These are phyloP conservation scores for Caenorhabditis macrosperma DNA, from an alignment of 2,888 invertebrate species.

Conservation along the genomic window DNA sequence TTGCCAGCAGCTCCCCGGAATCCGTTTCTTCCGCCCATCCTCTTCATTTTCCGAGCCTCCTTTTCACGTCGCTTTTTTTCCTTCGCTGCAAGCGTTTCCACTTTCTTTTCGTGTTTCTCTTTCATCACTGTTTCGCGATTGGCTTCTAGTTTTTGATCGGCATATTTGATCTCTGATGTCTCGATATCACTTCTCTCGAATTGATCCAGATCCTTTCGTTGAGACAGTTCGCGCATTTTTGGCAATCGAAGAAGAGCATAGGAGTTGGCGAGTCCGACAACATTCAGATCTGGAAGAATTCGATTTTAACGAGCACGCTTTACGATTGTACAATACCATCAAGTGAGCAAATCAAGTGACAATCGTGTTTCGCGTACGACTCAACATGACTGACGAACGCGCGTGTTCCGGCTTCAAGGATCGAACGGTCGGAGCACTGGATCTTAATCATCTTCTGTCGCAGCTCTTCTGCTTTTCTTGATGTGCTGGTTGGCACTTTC, in stretches of 20 bases:
- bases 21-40: constrained; percentile 49
- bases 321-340: constrained; percentile 42
- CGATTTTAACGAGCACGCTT: neutral
- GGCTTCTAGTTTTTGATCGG: constrained; percentile 63
- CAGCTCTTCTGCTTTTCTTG: constrained; percentile 71
- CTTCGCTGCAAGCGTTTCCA: constrained; percentile 62
- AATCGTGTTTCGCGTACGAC: constrained; percentile 96
- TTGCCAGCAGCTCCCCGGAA: constrained; percentile 40
- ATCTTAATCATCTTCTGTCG: constrained; percentile 73
- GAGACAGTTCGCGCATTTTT: constrained; percentile 91
- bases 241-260: constrained; percentile 94
- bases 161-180: constrained; percentile 73
- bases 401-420: constrained; percentile 90
- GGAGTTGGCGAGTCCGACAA: constrained; percentile 87
- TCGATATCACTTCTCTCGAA: constrained; percentile 75
- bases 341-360: constrained; percentile 88
- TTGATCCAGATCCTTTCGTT: constrained; percentile 61
- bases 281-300: constrained; percentile 42
- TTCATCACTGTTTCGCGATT: constrained; percentile 60
- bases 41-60: constrained; percentile 59
- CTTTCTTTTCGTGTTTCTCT: constrained; percentile 68
- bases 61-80: constrained; percentile 62
- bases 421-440: constrained; percentile 80
- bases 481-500: constrained; percentile 70
- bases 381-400: constrained; percentile 96